phyloP scores from a whole-genome alignment of 2,888 invertebrate species.

The Polymixis flavicincta region DNA sequence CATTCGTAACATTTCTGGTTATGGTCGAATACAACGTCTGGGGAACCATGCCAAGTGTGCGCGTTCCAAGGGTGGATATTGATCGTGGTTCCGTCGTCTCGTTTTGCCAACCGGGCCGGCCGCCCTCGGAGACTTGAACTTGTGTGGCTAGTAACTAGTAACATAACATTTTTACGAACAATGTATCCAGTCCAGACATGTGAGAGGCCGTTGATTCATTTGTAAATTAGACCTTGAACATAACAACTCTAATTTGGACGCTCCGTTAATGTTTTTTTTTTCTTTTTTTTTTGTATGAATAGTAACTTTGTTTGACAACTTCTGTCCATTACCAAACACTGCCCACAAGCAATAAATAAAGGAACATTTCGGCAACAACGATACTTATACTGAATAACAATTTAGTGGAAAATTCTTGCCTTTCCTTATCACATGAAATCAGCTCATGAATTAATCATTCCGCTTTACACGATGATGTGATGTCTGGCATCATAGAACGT shows the following conservation, averaged over 20 bases:
- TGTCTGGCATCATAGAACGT: slow-evolving; percentile 61
- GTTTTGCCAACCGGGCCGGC: slow-evolving; percentile 10
- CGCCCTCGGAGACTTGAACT: slow-evolving; percentile 12
- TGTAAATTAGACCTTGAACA: slow-evolving; percentile 57
- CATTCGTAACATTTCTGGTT: slow-evolving; percentile 32
- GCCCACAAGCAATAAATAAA: slow-evolving; percentile 31
- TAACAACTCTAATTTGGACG: slow-evolving; percentile 47
- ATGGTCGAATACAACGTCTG: slow-evolving; percentile 40
- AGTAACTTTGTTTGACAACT: slow-evolving; percentile 36
- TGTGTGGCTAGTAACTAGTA: slow-evolving; percentile 11
- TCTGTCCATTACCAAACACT: slow-evolving; percentile 3
- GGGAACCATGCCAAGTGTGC: slow-evolving; percentile 49
- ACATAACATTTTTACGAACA: slow-evolving; percentile 27
- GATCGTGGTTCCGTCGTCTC: slow-evolving; percentile 40
- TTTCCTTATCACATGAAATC: slow-evolving; percentile 55
- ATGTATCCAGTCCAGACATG: slow-evolving; percentile 8
- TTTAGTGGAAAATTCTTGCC: slow-evolving; percentile 48
- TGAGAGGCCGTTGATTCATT: slow-evolving; percentile 48
- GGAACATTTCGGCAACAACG: slow-evolving; percentile 27
- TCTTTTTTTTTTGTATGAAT: slow-evolving; percentile 11
- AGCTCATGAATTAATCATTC: slow-evolving; percentile 67
- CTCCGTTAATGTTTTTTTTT: slow-evolving; percentile 25
- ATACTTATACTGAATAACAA: slow-evolving; percentile 44
- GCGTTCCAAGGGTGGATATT: slow-evolving; percentile 49
- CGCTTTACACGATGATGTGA: slow-evolving; percentile 43